phyloP scores from a whole-genome alignment of 2,113 vertebrate species.

The Stercorarius parasiticus region DNA sequence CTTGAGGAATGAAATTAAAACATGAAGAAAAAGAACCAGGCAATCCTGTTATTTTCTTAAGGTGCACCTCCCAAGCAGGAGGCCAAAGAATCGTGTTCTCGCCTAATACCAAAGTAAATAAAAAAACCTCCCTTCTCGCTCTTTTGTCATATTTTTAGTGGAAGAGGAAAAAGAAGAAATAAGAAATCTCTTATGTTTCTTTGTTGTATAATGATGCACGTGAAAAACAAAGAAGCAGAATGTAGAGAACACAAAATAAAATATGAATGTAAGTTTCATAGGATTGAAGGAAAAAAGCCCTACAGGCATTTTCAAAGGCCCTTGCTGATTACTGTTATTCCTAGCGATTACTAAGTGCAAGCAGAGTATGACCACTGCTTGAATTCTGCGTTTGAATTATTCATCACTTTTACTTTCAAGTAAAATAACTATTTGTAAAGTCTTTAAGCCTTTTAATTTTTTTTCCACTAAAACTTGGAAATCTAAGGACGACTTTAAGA shows the following conservation, averaged over 20 bases:
- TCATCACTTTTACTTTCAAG: not conserved
- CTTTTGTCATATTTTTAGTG: not conserved
- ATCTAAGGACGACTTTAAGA: not conserved
- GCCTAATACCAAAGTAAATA: not conserved
- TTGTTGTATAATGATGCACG: not conserved
- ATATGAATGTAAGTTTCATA: not conserved
- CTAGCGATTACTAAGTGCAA: not conserved
- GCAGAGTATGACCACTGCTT: not conserved
- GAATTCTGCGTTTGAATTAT: conserved; percentile 8
- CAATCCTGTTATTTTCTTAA: not conserved
- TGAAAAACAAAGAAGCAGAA: not conserved
- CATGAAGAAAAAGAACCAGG: not conserved
- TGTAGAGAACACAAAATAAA: not conserved
- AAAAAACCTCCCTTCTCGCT: not conserved
- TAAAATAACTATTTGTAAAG: not conserved
- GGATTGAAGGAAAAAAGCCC: not conserved
- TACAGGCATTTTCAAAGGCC: not conserved
- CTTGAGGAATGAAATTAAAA: not conserved
- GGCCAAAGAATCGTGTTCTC: not conserved
- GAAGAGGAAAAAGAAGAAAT: not conserved
- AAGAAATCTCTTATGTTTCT: not conserved
- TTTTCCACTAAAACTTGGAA: not conserved
- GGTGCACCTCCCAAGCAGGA: not conserved
- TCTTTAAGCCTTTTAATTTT: not conserved
- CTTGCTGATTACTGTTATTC: not conserved